Conservation (phyloP, 2,888 invertebrate genomes). For the Cynaeus angustus region DNA sequence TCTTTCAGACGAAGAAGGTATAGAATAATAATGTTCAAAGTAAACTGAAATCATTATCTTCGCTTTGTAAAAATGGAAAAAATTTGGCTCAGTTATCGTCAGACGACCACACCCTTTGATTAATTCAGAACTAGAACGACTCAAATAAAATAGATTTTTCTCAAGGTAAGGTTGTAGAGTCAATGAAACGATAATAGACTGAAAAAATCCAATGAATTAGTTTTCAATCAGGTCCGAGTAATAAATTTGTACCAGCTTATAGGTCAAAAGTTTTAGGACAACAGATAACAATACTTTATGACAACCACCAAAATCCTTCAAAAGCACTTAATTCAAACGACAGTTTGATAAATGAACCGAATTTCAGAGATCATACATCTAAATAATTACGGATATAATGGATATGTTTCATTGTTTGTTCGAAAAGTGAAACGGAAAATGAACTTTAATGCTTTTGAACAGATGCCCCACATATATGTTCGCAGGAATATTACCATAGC, state of each 20-base stretch:
- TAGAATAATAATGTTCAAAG: slow-evolving; percentile 20
- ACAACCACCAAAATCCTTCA: too few relatives aligned
- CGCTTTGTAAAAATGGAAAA: slow-evolving; percentile 7
- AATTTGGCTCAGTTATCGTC: slow-evolving; percentile 8
- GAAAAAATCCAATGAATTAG: neutral
- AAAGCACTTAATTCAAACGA: too few relatives aligned
- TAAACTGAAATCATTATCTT: neutral
- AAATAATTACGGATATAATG: neutral
- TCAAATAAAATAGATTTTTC: slow-evolving; percentile 25
- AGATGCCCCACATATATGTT: slow-evolving; percentile 1
- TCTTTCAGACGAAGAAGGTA: slow-evolving; percentile 26
- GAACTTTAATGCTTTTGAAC: slow-evolving; percentile 12
- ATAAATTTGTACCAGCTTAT: too few relatives aligned
- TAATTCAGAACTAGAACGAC: slow-evolving; percentile 23
- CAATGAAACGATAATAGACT: slow-evolving; percentile 23
- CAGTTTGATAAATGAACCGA: too few relatives aligned
- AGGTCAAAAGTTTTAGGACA: too few relatives aligned
- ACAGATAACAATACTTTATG: too few relatives aligned
- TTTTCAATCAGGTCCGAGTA: neutral
- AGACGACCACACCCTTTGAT: slow-evolving; percentile 24
- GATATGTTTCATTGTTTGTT: neutral
- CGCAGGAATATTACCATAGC: slow-evolving; percentile 7
- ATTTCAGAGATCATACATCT: too few relatives aligned
- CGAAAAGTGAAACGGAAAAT: neutral
- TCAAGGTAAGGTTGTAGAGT: slow-evolving; percentile 26